These are phyloP conservation scores for Trichechus manatus DNA, from an alignment of 2,113 vertebrate genomes.

Conservation along the genomic window DNA sequence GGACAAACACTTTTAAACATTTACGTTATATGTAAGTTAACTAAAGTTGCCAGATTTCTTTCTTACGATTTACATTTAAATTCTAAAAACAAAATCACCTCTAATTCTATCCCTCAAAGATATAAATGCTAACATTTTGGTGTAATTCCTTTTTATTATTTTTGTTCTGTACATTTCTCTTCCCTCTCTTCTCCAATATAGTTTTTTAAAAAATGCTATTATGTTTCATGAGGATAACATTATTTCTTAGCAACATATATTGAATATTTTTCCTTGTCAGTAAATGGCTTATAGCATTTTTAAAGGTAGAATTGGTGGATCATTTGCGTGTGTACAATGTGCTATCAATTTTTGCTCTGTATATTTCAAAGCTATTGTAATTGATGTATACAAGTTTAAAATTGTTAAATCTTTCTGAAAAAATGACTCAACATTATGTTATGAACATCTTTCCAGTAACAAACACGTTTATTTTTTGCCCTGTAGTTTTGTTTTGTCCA, in stretches of 20 bases:
- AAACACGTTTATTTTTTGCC: no score
- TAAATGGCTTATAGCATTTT: not conserved
- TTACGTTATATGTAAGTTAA: conserved; percentile 33
- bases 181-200: not conserved
- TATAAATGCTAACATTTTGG: not conserved
- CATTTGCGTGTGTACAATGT: not conserved
- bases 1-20: not conserved
- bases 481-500: no score
- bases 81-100: not conserved
- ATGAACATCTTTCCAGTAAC: no score
- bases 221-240: not conserved
- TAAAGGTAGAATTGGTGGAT: not conserved
- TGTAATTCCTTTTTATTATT: conserved; percentile 11
- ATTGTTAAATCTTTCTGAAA: no score
- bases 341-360: no score
- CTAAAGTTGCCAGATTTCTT: not conserved
- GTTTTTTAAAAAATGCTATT: not conserved
- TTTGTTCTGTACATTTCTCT: not conserved
- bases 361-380: no score
- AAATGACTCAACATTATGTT: no score
- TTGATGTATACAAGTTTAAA: no score
- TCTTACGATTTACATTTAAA: not conserved
- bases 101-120: not conserved
- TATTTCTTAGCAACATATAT: conserved; percentile 2
- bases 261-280: not conserved